Percentiles rank a stretch among this genome's conserved stretches.
These are phyloP conservation scores for Lissonota sp. DNA, from an alignment of 2,888 invertebrate genomes.

Conservation along the genomic window DNA sequence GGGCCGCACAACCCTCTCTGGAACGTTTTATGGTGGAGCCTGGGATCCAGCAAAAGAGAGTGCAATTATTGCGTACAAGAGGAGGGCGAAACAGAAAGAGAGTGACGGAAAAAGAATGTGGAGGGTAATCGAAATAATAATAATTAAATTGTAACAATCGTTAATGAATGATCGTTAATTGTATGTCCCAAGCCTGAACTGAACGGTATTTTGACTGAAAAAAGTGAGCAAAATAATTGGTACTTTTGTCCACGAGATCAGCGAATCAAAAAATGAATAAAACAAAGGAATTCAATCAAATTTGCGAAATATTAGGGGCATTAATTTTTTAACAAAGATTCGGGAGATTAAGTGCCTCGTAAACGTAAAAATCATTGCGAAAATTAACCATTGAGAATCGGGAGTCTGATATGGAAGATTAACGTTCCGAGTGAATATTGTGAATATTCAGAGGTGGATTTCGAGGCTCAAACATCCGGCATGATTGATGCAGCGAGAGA, in stretches of 20 bases:
- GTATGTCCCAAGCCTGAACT: no score
- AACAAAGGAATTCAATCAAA: no score
- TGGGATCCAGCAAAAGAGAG: slow-evolving; percentile 34
- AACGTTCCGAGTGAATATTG: slow-evolving; percentile 15
- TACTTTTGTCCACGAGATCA: no score
- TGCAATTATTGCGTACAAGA: slow-evolving; percentile 56
- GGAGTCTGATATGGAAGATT: not conserved
- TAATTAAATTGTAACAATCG: slow-evolving; percentile 32
- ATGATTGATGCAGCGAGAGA: slow-evolving; percentile 53
- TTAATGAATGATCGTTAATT: no score
- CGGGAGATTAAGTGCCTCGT: no score
- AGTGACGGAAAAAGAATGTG: slow-evolving; percentile 31
- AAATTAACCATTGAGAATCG: slow-evolving; percentile 9
- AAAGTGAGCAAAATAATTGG: no score
- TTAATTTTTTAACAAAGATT: no score
- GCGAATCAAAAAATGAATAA: no score
- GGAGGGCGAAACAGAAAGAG: not conserved
- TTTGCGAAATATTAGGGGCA: no score
- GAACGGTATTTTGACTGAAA: no score
- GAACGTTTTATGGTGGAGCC: slow-evolving; percentile 53
- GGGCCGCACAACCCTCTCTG: slow-evolving; percentile 27
- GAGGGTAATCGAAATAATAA: slow-evolving; percentile 47
- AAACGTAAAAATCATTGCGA: not conserved
- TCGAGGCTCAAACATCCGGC: slow-evolving; percentile 17
- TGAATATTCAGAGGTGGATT: slow-evolving; percentile 24